These are phyloP conservation scores for Tyrophagus putrescentiae DNA, from an alignment of 1,140 invertebrate genomes.

Conservation along the genomic window DNA sequence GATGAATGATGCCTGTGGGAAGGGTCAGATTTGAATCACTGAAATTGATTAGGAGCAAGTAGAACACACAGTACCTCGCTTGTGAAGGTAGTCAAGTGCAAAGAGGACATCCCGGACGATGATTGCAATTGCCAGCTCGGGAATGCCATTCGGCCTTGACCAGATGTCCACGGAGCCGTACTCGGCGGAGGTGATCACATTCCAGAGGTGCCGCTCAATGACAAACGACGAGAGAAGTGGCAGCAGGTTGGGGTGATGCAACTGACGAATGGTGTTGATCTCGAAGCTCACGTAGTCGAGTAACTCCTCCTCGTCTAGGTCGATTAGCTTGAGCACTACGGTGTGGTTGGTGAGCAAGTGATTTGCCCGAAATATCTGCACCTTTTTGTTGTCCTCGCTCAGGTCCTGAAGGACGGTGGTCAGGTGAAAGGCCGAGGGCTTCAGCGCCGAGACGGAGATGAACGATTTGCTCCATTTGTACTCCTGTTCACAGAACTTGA, in stretches of 20 bases:
- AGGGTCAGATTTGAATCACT: neutral
- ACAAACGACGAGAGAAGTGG: slow-evolving; percentile 57
- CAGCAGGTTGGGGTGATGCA: slow-evolving; percentile 62
- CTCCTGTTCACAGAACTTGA: neutral
- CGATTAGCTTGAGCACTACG: neutral
- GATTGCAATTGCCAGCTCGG: slow-evolving; percentile 59
- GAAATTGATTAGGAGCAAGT: too few species aligned
- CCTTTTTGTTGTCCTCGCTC: neutral
- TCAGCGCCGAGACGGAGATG: neutral
- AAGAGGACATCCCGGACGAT: slow-evolving; percentile 60
- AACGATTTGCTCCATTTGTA: neutral
- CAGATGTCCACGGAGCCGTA: slow-evolving; percentile 21
- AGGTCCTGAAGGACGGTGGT: neutral
- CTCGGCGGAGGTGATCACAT: slow-evolving; percentile 45
- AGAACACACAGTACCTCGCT: slow-evolving; percentile 40
- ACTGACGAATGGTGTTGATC: slow-evolving; percentile 38
- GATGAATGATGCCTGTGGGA: slow-evolving; percentile 59
- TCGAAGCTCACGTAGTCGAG: slow-evolving; percentile 12
- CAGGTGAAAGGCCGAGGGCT: neutral
- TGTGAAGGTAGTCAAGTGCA: slow-evolving; percentile 68
- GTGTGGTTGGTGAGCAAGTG: neutral
- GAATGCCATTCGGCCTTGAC: slow-evolving; percentile 46
- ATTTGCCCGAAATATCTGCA: neutral
- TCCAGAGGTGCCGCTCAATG: slow-evolving; percentile 49
- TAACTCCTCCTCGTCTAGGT: neutral